phyloP scores from a whole-genome alignment of 2,797 vertebrate species.

The Gadopsis marmoratus region DNA sequence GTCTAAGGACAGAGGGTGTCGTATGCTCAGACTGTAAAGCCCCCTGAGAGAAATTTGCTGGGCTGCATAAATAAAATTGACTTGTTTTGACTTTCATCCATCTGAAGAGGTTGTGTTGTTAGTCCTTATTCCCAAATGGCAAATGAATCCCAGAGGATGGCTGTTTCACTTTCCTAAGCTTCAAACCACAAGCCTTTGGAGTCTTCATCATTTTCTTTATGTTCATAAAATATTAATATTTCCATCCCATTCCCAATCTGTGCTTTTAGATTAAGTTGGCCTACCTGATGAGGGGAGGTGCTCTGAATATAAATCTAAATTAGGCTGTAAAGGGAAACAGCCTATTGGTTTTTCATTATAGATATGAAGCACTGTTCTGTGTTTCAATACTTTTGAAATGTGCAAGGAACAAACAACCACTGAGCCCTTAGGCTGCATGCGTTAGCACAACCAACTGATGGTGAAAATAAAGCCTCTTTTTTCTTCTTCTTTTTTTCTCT shows the following conservation, averaged over 20 bases:
- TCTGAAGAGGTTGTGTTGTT: not conserved
- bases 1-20: not conserved
- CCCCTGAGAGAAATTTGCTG: not conserved
- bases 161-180: not conserved
- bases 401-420: constrained; percentile 5
- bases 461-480: constrained; percentile 27
- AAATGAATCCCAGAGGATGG: not conserved
- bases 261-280: not conserved
- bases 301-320: constrained; percentile 2
- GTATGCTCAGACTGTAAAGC: not conserved
- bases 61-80: not conserved
- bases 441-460: constrained; percentile 5
- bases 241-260: not conserved
- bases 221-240: constrained; percentile 8
- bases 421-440: constrained; percentile 4
- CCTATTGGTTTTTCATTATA: not conserved
- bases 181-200: not conserved
- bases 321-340: not conserved
- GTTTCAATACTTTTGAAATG: constrained; percentile 18
- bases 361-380: not conserved
- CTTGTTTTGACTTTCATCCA: constrained; percentile 24
- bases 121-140: not conserved
- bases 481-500: too few species aligned
- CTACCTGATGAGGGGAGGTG: constrained; percentile 47
- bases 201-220: not conserved